Evolutionary conservation across 2,888 invertebrate species (phyloP), one percentile per base, ranked within the genome.

Genomic region (Nebria brevicollis): DNA sequence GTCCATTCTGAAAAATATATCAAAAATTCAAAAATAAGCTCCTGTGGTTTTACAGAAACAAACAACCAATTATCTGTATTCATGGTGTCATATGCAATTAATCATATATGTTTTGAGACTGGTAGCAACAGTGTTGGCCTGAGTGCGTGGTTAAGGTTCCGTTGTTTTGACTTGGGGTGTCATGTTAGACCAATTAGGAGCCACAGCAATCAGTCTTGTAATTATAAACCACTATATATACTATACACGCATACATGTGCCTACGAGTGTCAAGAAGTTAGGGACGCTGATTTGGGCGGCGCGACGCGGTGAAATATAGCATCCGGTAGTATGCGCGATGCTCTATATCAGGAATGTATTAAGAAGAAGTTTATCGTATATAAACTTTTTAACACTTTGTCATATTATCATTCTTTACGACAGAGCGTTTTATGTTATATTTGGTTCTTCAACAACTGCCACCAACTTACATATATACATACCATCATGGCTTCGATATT

Each of bases 101-200:
- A 77, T 77, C 72, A 78, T 64, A 34, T 20, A 1, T 70, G 66
- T 11, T 70, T 70, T 70, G 34, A 70, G 34, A 7, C 13, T 54
- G 54, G 54, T 54, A 54, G 13, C 34, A 34, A 1, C 54, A 54
- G 54, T 41, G 73, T 41, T 26, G 41, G 73, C 11, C 34, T 26
- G 72, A n/a, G 72, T 42, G 64, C 15, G 43, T 74, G 42, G 42
- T 15, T 74, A 43, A 15, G 74, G 65, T 8, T 64, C 13, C 15
- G 79, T 20, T 82, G 82, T 82, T 82, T 70, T 82, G 82, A 82
- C 82, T 77, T 77, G 75, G 13, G 73, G 81, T 82, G 81, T 82
- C 82, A 70, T 82, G 82, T 82, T 81, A 75, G 81, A 81, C 82
- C 82, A 82, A 82, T 82, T 82, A 82, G 81, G 77, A 81, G 81